These are phyloP conservation scores for Dinomys branickii DNA, from an alignment of 2,113 vertebrate genomes.

Conservation along the genomic window DNA sequence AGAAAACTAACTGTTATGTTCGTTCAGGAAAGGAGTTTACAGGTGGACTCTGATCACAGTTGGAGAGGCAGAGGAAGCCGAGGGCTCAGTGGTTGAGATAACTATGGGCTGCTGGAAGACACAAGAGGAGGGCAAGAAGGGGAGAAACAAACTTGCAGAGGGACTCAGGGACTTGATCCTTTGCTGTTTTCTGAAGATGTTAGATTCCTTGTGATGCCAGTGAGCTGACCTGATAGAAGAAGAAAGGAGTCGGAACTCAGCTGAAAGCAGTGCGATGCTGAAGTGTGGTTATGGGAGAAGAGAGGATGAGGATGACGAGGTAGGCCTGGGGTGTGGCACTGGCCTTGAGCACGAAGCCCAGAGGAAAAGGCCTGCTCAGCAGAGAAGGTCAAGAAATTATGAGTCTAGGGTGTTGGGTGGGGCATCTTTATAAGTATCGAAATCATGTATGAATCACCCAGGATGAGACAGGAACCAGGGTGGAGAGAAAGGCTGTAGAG, in stretches of 20 bases:
- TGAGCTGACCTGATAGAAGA: background rate
- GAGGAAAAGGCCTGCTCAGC: constrained; percentile 4
- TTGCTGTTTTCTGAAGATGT: background rate
- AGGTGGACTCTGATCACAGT: background rate
- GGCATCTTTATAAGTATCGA: constrained; percentile 67
- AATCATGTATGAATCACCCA: constrained; percentile 74
- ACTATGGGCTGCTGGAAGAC: background rate
- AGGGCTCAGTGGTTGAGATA: background rate
- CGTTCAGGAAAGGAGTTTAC: background rate
- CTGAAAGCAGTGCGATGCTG: background rate
- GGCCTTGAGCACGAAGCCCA: background rate
- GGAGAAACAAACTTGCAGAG: background rate
- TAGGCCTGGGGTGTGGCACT: constrained; percentile 4
- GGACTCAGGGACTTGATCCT: background rate
- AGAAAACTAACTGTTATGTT: background rate
- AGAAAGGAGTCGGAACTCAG: background rate
- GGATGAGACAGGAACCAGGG: constrained; percentile 70
- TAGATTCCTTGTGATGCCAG: background rate
- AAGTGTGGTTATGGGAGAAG: background rate
- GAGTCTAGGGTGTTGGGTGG: constrained; percentile 70
- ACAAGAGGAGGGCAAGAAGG: background rate
- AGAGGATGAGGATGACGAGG: background rate
- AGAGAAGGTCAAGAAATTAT: constrained; percentile 57
- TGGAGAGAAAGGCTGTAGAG: constrained; percentile 36
- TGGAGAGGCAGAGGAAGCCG: background rate